A percentile compares a stretch with the other conserved stretches of the same genome.
These are phyloP conservation scores for Leptodirus hochenwartii DNA, from an alignment of 2,888 invertebrate species.

Conservation along the genomic window DNA sequence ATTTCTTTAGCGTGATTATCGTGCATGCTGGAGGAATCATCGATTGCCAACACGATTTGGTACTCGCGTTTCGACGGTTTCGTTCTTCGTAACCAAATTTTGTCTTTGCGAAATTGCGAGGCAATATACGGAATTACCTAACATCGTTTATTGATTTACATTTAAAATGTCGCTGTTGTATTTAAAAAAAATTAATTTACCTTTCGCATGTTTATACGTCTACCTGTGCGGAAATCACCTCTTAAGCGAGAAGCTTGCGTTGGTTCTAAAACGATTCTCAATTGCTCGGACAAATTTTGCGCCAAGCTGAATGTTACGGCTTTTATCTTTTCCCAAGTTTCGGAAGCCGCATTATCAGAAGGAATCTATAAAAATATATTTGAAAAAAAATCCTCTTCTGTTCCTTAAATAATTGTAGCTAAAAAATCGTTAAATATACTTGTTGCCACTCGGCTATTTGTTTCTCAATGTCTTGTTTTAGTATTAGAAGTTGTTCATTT, in stretches of 20 bases:
- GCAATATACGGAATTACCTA: slow-evolving; percentile 87
- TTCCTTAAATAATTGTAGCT: slow-evolving; percentile 1
- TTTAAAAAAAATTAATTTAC: slow-evolving; percentile 36
- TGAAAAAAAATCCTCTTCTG: not conserved
- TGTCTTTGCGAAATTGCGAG: slow-evolving; percentile 95
- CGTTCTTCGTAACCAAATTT: slow-evolving; percentile 93
- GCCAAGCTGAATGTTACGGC: slow-evolving; percentile 43
- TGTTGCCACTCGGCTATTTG: slow-evolving; percentile 31
- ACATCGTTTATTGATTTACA: not conserved
- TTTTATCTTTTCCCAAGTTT: slow-evolving; percentile 44
- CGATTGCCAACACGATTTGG: slow-evolving; percentile 89
- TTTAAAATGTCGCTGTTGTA: not conserved
- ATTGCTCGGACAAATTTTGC: slow-evolving; percentile 78
- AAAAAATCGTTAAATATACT: slow-evolving; percentile 17
- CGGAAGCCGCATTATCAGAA: slow-evolving; percentile 27
- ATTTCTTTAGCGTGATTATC: slow-evolving; percentile 77
- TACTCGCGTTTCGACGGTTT: slow-evolving; percentile 92
- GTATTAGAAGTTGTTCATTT: too few relatives aligned
- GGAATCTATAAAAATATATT: slow-evolving; percentile 18
- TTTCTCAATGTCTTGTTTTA: slow-evolving; percentile 30
- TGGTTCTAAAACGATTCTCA: slow-evolving; percentile 88
- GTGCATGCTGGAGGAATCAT: slow-evolving; percentile 88
- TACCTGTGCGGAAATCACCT: slow-evolving; percentile 94
- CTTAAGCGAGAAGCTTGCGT: slow-evolving; percentile 79
- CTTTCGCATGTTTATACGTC: slow-evolving; percentile 94